Evolutionary conservation across 2,888 invertebrate species (phyloP).

Genomic region (Salticus scenicus): DNA sequence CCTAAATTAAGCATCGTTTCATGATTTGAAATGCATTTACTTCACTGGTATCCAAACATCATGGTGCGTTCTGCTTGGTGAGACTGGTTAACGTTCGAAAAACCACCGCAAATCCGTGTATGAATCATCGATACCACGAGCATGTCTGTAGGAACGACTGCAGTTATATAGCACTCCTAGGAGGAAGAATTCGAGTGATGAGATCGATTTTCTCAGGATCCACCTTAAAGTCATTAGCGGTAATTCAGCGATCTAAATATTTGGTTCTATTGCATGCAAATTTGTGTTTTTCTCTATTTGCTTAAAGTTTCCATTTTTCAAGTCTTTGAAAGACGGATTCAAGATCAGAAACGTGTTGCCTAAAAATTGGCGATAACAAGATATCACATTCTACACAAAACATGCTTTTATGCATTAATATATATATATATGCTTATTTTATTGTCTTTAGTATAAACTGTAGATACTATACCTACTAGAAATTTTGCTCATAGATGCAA

Average conservation of each 20-base stretch:
- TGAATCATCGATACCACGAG: slow-evolving; percentile 5
- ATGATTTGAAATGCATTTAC: not conserved
- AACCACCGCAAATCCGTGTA: not conserved
- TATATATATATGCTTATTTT: no score
- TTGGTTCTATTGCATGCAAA: not conserved
- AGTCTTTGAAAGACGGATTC: not conserved
- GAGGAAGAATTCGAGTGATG: not conserved
- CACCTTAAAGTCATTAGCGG: not conserved
- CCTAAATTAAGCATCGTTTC: not conserved
- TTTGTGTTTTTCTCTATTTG: not conserved
- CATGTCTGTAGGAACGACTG: slow-evolving; percentile 21
- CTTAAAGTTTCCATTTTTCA: not conserved
- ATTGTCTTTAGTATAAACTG: no score
- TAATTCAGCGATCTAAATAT: slow-evolving; percentile 1
- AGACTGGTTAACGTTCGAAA: no score
- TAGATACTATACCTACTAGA: no score
- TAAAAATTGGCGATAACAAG: not conserved
- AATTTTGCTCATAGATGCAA: no score
- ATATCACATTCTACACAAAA: slow-evolving; percentile 3
- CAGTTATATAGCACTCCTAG: not conserved
- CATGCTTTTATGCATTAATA: no score
- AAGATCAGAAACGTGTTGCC: not conserved
- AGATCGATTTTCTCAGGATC: not conserved
- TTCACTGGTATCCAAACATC: not conserved
- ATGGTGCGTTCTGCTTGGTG: not conserved